These are phyloP conservation scores for Lutjanus argentimaculatus DNA, from an alignment of 2,797 vertebrate species.

Conservation along the genomic window DNA sequence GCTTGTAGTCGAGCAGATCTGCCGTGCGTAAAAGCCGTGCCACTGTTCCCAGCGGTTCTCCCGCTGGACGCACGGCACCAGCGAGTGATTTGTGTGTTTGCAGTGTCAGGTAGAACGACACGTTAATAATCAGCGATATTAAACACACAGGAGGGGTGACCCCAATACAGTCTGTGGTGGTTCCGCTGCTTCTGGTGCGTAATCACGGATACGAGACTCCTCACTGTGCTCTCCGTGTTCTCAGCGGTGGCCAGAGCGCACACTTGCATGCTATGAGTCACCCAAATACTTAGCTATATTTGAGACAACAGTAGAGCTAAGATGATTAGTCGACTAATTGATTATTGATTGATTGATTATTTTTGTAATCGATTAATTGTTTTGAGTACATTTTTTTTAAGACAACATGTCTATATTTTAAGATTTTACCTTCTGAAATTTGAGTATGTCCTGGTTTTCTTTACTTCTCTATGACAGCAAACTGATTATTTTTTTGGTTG, in stretches of 20 bases:
- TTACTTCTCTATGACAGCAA: no score
- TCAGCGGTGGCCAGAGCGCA: neutral
- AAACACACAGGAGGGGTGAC: neutral
- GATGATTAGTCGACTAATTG: no score
- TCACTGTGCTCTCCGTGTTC: neutral
- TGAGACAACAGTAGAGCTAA: neutral
- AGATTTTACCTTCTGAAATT: no score
- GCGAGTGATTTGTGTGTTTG: neutral
- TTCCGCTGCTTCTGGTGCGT: neutral
- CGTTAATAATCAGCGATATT: neutral
- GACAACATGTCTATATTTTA: no score
- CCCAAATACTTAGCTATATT: neutral
- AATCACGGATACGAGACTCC: neutral
- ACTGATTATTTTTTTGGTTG: no score
- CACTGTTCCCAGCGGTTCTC: neutral
- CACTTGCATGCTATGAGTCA: neutral
- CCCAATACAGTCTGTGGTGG: neutral
- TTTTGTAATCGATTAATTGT: no score
- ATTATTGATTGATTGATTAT: no score
- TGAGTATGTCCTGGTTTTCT: no score
- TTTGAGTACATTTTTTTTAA: no score
- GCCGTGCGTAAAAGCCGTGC: conserved; percentile 52
- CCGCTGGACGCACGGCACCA: conserved; percentile 6
- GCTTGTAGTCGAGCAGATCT: neutral
- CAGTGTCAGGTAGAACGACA: neutral